Evolutionary conservation across 2,888 invertebrate species (phyloP), one percentile per base, ranked within the genome.

Genomic region (Sarcophaga variegata): DNA sequence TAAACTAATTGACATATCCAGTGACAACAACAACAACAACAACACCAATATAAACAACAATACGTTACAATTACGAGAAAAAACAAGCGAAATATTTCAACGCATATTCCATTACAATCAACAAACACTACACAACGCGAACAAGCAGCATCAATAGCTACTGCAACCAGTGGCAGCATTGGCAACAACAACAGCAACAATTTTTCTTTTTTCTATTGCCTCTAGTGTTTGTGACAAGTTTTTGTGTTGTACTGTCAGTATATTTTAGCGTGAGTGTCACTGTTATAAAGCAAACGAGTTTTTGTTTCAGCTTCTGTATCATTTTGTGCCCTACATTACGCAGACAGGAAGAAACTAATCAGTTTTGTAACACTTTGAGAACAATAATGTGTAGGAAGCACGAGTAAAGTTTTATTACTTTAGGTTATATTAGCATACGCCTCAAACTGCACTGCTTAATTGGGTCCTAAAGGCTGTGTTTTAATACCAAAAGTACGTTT

Each of bases 101-200:
- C 89, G 2, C 90, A 89, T 49, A 91, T 90, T 10, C 88, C 88
- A 80, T 89, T 89, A 54, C 90, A 87, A 85, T 91, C 91, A 25
- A 89, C 91, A 37, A 25, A 10, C 37, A 37, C 37, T 37, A 37
- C 8, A 37, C 37, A 37, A 74, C 88, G 91, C 0, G 54, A 12
- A 12, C 54, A 12, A 49, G 20, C 11, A 54, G 54, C 54, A 54
- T 12, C 54, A 17, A 54, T 54, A 14, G 54, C 54, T 54, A 37
- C 37, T 37, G 37, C 37, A 10, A 49, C 2, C 54, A 37, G 1
- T 37, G 8, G 37, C 8, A 37, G 20, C 20, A 20, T 20, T 20
- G 20, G 20, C 20, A 20, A 20, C 1, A 49, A 17, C 54, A 54
- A 54, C 54, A 3, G 1, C 37, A 37, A 10, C 37, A 37, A 37